A percentile compares a stretch with the other conserved stretches of the same genome.
These are phyloP conservation scores for Zaprionus tsacasi DNA, from an alignment of 1,140 invertebrate genomes.

Conservation along the genomic window DNA sequence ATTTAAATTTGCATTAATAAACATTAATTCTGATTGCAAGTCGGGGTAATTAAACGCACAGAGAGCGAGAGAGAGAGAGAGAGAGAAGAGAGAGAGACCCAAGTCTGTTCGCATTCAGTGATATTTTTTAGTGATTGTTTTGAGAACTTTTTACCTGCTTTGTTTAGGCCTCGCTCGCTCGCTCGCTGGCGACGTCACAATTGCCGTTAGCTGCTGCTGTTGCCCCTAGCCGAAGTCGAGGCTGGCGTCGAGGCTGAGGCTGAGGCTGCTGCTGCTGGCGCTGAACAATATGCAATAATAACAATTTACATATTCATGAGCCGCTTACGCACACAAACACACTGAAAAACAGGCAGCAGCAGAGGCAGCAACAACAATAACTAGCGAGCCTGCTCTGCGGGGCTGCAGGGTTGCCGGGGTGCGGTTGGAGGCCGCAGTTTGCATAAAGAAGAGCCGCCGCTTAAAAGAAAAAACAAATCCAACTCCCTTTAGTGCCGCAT, in stretches of 20 bases:
- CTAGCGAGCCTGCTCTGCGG: background rate
- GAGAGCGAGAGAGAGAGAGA: too few species aligned
- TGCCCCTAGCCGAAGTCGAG: background rate
- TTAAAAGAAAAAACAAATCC: constrained; percentile 49
- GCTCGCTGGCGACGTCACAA: background rate
- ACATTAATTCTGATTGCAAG: constrained; percentile 19
- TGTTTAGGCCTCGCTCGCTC: constrained; percentile 31
- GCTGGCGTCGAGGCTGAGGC: constrained; percentile 2
- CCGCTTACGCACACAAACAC: constrained; percentile 62
- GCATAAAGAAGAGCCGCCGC: constrained; percentile 74
- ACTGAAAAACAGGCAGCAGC: constrained; percentile 51
- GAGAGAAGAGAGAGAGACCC: background rate
- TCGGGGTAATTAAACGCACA: constrained; percentile 16
- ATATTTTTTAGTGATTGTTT: constrained; percentile 43
- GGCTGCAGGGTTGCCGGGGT: constrained; percentile 3
- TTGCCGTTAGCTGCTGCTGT: constrained; percentile 15
- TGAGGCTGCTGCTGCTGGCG: constrained; percentile 41
- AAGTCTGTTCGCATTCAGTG: constrained; percentile 10
- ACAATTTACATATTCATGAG: constrained; percentile 82
- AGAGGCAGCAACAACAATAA: constrained; percentile 40
- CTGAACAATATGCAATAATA: constrained; percentile 82
- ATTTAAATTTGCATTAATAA: constrained; percentile 14
- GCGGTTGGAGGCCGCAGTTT: constrained; percentile 57
- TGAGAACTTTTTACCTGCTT: constrained; percentile 19
- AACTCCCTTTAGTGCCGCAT: constrained; percentile 33